phyloP scores from a whole-genome alignment of 2,888 invertebrate species.

The Germaria angustata region DNA sequence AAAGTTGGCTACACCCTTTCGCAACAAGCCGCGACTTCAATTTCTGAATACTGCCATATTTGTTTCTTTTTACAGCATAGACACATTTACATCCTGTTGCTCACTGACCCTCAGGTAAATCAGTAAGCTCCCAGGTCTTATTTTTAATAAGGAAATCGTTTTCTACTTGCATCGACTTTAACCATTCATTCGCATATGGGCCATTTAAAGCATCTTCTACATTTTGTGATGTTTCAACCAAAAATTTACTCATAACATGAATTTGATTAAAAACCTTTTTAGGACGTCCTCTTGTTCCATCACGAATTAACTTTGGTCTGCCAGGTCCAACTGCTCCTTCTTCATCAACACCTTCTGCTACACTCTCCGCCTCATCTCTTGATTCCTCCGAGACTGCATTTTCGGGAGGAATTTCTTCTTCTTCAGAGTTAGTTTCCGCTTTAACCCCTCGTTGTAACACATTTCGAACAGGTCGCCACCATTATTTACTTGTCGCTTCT shows the following conservation, averaged over 20 bases:
- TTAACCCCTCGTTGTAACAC: no score
- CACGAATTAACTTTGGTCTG: conserved; percentile 57
- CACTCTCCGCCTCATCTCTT: neutral
- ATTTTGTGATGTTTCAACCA: conserved; percentile 35
- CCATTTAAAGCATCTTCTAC: conserved; percentile 48
- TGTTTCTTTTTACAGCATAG: conserved; percentile 41
- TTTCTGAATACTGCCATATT: conserved; percentile 5
- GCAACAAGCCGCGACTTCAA: conserved; percentile 21
- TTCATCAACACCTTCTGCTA: neutral
- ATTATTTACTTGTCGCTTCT: no score
- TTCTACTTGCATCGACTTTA: neutral
- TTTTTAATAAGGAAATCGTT: conserved; percentile 10
- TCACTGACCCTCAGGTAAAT: conserved; percentile 14
- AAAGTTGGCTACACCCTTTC: conserved; percentile 18
- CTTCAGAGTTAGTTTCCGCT: no score
- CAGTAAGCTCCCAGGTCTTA: neutral
- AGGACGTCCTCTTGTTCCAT: conserved; percentile 55
- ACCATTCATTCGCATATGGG: conserved; percentile 25
- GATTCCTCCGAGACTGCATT: no score
- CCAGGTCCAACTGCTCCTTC: conserved; percentile 43
- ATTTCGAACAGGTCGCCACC: no score
- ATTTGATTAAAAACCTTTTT: conserved; percentile 58
- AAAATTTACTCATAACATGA: conserved; percentile 33
- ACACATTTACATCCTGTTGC: conserved; percentile 67
- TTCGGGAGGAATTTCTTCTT: no score